Conservation (phyloP, 2,113 vertebrate genomes). For the Myotis lucifugus region DNA sequence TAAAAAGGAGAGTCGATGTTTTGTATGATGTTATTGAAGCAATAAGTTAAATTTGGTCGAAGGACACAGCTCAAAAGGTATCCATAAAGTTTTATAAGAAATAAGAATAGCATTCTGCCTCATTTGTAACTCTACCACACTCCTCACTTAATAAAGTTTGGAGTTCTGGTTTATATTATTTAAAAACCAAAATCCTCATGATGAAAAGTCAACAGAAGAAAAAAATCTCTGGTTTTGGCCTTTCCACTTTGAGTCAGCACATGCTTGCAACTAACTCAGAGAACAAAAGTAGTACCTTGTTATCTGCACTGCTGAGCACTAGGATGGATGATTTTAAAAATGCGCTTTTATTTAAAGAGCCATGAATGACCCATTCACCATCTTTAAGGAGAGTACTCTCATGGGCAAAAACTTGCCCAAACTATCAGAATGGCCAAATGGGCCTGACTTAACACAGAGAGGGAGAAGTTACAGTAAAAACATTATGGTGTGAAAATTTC, state of each 20-base stretch:
- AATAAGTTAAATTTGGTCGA: not conserved
- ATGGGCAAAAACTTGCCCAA: not conserved
- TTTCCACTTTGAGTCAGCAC: not conserved
- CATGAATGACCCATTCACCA: not conserved
- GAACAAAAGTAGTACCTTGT: not conserved
- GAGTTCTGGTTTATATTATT: conserved; percentile 1
- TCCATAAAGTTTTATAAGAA: conserved; percentile 2
- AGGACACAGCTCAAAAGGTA: not conserved
- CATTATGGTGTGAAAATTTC: not conserved
- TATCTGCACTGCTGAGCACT: not conserved
- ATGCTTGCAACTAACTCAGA: not conserved
- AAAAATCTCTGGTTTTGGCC: not conserved
- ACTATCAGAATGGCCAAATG: not conserved
- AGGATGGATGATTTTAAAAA: not conserved
- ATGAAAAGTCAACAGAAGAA: not conserved
- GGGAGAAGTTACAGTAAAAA: not conserved
- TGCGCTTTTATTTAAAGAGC: not conserved
- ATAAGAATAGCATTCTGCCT: not conserved
- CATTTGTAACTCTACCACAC: not conserved
- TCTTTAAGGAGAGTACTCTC: not conserved
- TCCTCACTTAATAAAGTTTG: not conserved
- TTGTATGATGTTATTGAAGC: not conserved
- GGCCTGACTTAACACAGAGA: not conserved
- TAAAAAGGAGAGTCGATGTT: not conserved
- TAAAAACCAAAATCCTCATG: conserved; percentile 22